phyloP scores from a whole-genome alignment of 2,113 vertebrate genomes.

The Colius striatus region DNA sequence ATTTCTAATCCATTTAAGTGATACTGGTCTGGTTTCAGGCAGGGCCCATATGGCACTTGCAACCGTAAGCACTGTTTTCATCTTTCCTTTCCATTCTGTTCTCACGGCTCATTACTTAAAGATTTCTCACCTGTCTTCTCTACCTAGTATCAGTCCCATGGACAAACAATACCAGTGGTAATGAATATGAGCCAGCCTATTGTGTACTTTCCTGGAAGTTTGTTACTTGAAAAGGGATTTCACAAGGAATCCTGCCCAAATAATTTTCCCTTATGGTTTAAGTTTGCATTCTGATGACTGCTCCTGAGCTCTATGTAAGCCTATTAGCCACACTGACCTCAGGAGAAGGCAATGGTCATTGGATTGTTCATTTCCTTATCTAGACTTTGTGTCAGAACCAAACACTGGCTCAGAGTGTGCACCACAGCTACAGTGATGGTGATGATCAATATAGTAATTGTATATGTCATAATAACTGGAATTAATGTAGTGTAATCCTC shows the following conservation, averaged over 20 bases:
- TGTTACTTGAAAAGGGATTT: not conserved
- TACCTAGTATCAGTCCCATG: not conserved
- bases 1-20: constrained; percentile 20
- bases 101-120: not conserved
- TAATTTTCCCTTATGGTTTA: not conserved
- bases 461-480: not conserved
- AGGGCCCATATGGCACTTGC: not conserved
- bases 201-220: not conserved
- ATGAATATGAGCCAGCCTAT: not conserved
- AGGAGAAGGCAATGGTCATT: not conserved
- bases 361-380: not conserved
- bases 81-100: not conserved
- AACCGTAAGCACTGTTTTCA: not conserved
- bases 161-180: not conserved
- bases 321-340: not conserved
- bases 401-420: not conserved
- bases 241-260: not conserved
- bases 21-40: not conserved
- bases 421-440: not conserved
- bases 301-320: not conserved
- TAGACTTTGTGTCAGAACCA: not conserved
- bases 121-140: not conserved
- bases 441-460: not conserved
- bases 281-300: not conserved
- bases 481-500: not conserved